Evolutionary conservation across 2,888 invertebrate species (phyloP).

Genomic region (Chloroclystis v-ata): DNA sequence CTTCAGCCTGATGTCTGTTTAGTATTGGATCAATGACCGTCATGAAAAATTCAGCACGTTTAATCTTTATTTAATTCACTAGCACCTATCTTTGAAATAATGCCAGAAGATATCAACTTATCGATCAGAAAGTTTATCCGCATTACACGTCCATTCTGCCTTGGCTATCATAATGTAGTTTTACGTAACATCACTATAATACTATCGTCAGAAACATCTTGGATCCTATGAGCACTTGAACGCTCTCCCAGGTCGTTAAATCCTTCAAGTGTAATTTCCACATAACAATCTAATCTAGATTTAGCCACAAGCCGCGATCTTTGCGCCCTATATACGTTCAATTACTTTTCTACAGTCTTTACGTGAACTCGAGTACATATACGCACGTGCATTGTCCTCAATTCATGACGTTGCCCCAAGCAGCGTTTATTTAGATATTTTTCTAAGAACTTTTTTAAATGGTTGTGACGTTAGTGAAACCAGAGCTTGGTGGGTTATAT

Average conservation of each 20-base stretch:
- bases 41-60: slow-evolving; percentile 17
- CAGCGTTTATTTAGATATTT: slow-evolving; percentile 31
- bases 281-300: slow-evolving; percentile 38
- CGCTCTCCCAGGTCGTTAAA: slow-evolving; percentile 16
- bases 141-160: no score
- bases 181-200: background rate
- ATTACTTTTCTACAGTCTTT: slow-evolving; percentile 33
- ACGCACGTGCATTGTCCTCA: slow-evolving; percentile 30
- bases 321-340: slow-evolving; percentile 50
- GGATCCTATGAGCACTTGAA: slow-evolving; percentile 4
- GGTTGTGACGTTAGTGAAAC: background rate
- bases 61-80: no score
- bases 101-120: background rate
- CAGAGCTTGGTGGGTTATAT: background rate
- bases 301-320: slow-evolving; percentile 41
- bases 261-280: slow-evolving; percentile 34
- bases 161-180: background rate
- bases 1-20: background rate
- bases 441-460: slow-evolving; percentile 5
- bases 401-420: slow-evolving; percentile 38
- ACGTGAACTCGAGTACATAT: background rate
- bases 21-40: slow-evolving; percentile 9
- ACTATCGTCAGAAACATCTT: slow-evolving; percentile 3
- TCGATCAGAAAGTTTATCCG: no score
- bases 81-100: no score